phyloP scores from a whole-genome alignment of 2,113 vertebrate species.

The Myotis davidii region DNA sequence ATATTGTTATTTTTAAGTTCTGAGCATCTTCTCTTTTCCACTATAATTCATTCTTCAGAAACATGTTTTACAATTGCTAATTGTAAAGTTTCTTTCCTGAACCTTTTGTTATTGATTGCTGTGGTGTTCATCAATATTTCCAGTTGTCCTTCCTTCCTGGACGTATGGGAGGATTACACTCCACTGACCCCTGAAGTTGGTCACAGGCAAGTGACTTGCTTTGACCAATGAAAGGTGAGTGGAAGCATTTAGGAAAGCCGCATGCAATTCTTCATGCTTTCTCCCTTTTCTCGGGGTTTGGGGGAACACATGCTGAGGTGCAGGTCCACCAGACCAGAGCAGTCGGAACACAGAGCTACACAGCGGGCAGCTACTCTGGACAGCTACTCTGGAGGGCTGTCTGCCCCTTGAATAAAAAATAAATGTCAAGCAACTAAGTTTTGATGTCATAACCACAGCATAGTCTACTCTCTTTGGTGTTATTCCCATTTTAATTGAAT shows the following conservation, averaged over 20 bases:
- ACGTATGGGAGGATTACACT: not conserved
- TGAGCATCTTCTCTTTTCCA: conserved; percentile 8
- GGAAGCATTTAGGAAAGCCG: not conserved
- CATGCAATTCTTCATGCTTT: not conserved
- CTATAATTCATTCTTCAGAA: conserved; percentile 19
- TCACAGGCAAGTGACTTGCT: not conserved
- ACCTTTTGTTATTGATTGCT: not conserved
- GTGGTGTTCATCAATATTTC: not conserved
- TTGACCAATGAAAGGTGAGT: not conserved
- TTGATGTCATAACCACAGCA: not conserved
- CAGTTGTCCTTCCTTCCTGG: not conserved
- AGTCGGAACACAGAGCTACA: not conserved
- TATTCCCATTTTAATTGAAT: conserved; percentile 27
- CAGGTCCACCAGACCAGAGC: not conserved
- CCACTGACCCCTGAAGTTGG: not conserved
- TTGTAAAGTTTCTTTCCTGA: not conserved
- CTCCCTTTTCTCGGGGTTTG: not conserved
- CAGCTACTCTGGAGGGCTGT: not conserved
- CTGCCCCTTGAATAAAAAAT: not conserved
- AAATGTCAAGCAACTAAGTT: not conserved
- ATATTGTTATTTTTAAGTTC: not conserved
- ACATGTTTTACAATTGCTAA: not conserved
- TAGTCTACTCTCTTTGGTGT: not conserved
- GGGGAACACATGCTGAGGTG: not conserved
- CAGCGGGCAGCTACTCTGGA: not conserved